These are phyloP conservation scores for Thera britannica DNA, from an alignment of 2,888 invertebrate species.

Conservation along the genomic window DNA sequence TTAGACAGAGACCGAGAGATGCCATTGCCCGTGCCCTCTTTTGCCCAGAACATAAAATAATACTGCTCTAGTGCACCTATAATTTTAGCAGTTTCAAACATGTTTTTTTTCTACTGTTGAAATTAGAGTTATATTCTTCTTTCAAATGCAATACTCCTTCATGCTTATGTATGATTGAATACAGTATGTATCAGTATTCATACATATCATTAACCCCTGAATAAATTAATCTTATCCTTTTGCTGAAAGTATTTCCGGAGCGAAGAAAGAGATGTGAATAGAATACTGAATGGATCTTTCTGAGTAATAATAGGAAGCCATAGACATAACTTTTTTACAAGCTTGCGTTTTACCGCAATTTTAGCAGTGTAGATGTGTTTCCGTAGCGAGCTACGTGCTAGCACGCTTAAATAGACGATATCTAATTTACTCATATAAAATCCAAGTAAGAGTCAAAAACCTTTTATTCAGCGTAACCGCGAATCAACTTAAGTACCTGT, in stretches of 20 bases:
- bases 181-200: neutral
- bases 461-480: too few relatives aligned
- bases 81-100: neutral
- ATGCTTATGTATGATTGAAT: conserved; percentile 7
- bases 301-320: neutral
- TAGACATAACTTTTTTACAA: neutral
- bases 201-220: conserved; percentile 26
- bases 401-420: too few relatives aligned
- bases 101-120: neutral
- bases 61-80: neutral
- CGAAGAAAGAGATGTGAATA: conserved; percentile 25
- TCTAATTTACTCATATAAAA: too few relatives aligned
- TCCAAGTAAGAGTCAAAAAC: too few relatives aligned
- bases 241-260: conserved; percentile 27
- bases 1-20: too few relatives aligned
- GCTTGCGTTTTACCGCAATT: too few relatives aligned
- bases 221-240: conserved; percentile 32
- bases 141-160: conserved; percentile 7
- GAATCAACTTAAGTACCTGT: too few relatives aligned
- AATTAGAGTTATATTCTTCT: neutral
- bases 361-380: too few relatives aligned
- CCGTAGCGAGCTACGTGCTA: too few relatives aligned
- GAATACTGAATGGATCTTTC: conserved; percentile 25
- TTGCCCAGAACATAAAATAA: too few relatives aligned
- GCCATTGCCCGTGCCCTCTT: too few relatives aligned